Percentiles rank a stretch among this genome's conserved stretches.
Evolutionary conservation across 1,140 invertebrate genomes (phyloP).

Genomic region (Brachionus rotundiformis): DNA sequence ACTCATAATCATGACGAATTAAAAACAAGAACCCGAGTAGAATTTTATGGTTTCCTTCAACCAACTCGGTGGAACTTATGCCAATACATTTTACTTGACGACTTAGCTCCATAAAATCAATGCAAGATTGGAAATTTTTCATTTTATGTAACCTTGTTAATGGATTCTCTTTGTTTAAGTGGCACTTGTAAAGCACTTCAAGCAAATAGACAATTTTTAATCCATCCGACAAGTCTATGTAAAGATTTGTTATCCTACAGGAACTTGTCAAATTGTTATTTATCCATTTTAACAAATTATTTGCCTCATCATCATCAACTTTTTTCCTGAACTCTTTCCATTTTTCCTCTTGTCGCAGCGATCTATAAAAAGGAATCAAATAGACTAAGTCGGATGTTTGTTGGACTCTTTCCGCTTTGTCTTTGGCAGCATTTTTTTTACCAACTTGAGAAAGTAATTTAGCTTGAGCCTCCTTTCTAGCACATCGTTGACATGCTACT

Average conservation of each 20-base stretch:
- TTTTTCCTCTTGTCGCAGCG: neutral
- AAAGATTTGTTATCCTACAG: neutral
- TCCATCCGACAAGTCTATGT: conserved; percentile 1
- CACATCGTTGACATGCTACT: neutral
- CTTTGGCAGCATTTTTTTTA: neutral
- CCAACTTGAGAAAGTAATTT: neutral
- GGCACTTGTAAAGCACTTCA: conserved; percentile 11
- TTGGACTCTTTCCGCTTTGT: neutral
- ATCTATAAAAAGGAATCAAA: conserved; percentile 23
- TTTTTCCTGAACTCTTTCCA: conserved; percentile 11
- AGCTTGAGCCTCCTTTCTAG: neutral
- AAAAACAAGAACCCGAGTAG: conserved; percentile 43
- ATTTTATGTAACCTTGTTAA: conserved; percentile 23
- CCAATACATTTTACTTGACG: conserved; percentile 33
- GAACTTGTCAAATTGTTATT: neutral
- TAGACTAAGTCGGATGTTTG: neutral
- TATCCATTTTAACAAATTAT: neutral
- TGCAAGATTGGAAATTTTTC: conserved; percentile 44
- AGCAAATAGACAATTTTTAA: neutral
- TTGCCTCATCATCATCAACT: neutral
- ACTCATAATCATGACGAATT: conserved; percentile 35
- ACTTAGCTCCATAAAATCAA: conserved; percentile 32
- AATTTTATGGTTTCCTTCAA: conserved; percentile 33
- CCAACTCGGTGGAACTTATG: neutral
- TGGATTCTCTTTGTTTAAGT: neutral